phyloP scores from a whole-genome alignment of 2,797 vertebrate genomes.

The Enteromius afrohamiltoni region DNA sequence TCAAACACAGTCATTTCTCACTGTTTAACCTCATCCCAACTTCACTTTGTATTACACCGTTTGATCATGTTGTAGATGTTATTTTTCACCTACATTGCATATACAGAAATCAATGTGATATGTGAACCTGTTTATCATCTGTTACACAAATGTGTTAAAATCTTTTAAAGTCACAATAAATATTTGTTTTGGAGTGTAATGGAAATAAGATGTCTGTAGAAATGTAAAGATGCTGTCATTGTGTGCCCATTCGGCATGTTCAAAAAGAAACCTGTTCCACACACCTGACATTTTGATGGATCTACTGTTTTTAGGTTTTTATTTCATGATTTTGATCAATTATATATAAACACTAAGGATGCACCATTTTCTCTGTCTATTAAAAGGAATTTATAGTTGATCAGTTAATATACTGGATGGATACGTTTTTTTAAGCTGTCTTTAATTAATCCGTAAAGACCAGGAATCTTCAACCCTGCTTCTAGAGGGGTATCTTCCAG shows the following conservation, averaged over 20 bases:
- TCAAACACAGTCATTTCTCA: constrained; percentile 54
- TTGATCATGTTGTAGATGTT: constrained; percentile 65
- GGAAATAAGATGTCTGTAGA: constrained; percentile 14
- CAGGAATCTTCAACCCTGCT: no score
- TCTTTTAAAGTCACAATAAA: not conserved
- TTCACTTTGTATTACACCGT: constrained; percentile 79
- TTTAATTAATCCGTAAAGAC: not conserved
- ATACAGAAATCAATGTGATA: constrained; percentile 9
- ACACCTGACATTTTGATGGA: not conserved
- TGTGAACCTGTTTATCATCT: constrained; percentile 24
- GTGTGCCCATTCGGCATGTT: not conserved
- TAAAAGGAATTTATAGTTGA: not conserved
- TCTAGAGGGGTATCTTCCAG: no score
- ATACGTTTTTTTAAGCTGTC: not conserved
- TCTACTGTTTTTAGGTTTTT: not conserved
- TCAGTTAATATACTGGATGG: not conserved
- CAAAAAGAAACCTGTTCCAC: not conserved
- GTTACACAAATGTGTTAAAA: constrained; percentile 16
- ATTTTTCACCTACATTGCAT: constrained; percentile 28
- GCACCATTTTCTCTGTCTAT: not conserved
- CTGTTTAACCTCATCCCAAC: constrained; percentile 74
- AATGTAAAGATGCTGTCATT: constrained; percentile 1
- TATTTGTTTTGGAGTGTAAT: not conserved
- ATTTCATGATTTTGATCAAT: not conserved
- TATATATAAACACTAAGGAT: no score